phyloP scores from a whole-genome alignment of 1,140 invertebrate genomes.

The Littorina saxatilis region DNA sequence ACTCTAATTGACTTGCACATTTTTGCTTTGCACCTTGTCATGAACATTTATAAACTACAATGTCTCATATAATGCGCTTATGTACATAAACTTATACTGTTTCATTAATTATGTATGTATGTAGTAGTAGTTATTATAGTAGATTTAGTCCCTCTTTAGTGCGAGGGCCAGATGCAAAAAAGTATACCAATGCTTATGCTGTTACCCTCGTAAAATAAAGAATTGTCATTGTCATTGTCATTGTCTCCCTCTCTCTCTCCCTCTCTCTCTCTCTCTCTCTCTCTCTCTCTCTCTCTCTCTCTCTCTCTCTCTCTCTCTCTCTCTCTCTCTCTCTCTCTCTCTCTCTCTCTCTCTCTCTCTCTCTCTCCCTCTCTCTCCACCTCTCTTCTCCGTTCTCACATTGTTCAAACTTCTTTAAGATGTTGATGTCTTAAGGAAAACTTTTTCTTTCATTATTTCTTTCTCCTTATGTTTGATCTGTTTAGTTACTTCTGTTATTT shows the following conservation, averaged over 20 bases:
- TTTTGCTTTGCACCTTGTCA: no score
- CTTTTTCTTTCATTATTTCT: background rate
- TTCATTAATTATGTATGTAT: no score
- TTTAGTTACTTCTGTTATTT: background rate
- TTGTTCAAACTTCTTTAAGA: background rate
- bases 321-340: slow-evolving; percentile 17
- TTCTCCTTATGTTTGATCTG: background rate
- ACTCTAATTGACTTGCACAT: no score
- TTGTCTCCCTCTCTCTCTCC: background rate
- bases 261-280: background rate
- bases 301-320: slow-evolving; percentile 19
- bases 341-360: slow-evolving; percentile 21
- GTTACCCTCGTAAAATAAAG: no score
- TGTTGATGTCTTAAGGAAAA: background rate
- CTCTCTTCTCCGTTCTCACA: background rate
- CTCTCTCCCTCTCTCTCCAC: slow-evolving; percentile 5
- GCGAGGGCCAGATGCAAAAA: no score
- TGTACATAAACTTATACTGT: no score
- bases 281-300: slow-evolving; percentile 17
- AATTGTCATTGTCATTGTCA: no score
- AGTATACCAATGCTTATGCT: no score
- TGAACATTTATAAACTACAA: no score
- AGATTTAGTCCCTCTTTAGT: no score
- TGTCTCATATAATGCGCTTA: no score
- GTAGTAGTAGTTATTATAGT: no score